Percentiles rank a stretch among this genome's conserved stretches.
These are phyloP conservation scores for Lordiphosa collinella DNA, from an alignment of 1,140 invertebrate genomes.

Conservation along the genomic window DNA sequence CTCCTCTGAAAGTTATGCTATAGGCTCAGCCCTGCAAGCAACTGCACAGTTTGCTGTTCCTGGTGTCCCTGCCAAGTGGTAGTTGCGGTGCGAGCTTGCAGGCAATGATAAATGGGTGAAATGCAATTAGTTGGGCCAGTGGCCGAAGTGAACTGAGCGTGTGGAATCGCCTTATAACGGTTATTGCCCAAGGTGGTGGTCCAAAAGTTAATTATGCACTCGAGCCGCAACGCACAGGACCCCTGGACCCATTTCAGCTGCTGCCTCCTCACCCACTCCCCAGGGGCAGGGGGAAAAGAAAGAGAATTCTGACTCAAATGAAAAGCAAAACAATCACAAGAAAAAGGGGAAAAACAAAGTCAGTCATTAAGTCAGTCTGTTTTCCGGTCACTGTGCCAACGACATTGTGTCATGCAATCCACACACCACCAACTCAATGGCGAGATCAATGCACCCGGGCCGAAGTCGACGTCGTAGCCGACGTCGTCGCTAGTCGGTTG, in stretches of 20 bases:
- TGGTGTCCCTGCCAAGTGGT: no score
- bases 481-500: slow-evolving; percentile 26
- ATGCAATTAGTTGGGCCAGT: slow-evolving; percentile 34
- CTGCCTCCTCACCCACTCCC: background rate
- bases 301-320: background rate
- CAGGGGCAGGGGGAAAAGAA: slow-evolving; percentile 9
- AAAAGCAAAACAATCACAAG: slow-evolving; percentile 44
- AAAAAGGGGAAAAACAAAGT: slow-evolving; percentile 32
- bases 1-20: no score
- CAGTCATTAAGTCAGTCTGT: slow-evolving; percentile 71
- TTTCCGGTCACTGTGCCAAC: slow-evolving; percentile 74
- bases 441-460: slow-evolving; percentile 67
- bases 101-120: slow-evolving; percentile 49
- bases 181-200: slow-evolving; percentile 3
- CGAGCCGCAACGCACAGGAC: slow-evolving; percentile 7
- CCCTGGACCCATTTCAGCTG: background rate
- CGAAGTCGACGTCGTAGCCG: background rate
- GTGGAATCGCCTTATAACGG: slow-evolving; percentile 37
- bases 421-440: slow-evolving; percentile 38
- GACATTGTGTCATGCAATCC: slow-evolving; percentile 68
- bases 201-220: slow-evolving; percentile 7
- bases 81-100: no score
- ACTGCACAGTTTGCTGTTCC: no score
- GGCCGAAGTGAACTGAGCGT: slow-evolving; percentile 10
- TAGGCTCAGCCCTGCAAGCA: no score